Base-by-base conservation (phyloP, 92 coral and sea anemone genomes). In the Meandrina meandrites region DNA sequence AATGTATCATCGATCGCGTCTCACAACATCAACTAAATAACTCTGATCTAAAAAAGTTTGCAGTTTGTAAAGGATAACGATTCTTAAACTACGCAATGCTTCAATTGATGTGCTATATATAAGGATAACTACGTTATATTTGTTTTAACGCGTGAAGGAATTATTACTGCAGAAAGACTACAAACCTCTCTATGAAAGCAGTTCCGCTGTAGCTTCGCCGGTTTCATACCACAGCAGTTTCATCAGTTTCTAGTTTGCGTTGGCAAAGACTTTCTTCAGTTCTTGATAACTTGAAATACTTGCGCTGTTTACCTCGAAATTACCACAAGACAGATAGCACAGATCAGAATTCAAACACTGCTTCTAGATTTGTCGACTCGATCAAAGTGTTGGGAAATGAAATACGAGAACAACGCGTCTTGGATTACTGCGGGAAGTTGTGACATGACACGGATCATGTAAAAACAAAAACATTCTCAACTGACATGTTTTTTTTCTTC, bases 391-490 rank as follows among this genome's bases (percentile, higher is more conserved):
- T 19, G 24, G 45, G 4, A 42, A 56, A 32, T 83, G 86, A 83
- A 70, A 83, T 71, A 45, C 54, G 79, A 72, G 86, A 71, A 66
- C 19, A 42, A 32, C 30, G 48, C 51, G 86, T 83, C 48, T 83
- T 13, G 51, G 76, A 53, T 83, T 83, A 70, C 86, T 5, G 68
- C 28, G 68, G 79, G 51, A 83, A 68, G 86, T 48, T 67, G 28
- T 74, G 34, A 82, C 73, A 15, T 74, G 34, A 82, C 73, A 15
- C 19, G 15, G 53, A 32, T 45, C n/a, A 60, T 83, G 8, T 31
- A 53, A 82, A 83, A 70, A 81, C 9, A 50, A 6, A 71, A 14
- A 71, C 47, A 36, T 34, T 21, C 22, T 2, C 4, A 69, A 69
- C 35, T 31, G 74, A 7, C 34, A 7, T 71, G 76, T 71, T 71